These are phyloP conservation scores for Pteropus alecto DNA, from an alignment of 2,113 vertebrate species.

Conservation along the genomic window DNA sequence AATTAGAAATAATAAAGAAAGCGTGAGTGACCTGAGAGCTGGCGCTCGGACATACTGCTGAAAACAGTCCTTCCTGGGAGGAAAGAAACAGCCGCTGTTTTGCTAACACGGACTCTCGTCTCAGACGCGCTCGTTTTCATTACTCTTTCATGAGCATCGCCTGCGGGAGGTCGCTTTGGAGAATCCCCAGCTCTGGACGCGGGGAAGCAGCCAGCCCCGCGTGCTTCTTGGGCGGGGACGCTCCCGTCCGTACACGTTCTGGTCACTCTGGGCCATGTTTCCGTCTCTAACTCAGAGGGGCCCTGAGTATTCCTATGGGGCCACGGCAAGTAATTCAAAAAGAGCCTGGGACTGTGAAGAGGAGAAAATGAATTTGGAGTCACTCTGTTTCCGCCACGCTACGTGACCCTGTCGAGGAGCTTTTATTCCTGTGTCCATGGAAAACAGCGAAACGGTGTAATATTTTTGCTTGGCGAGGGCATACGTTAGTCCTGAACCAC, in stretches of 20 bases:
- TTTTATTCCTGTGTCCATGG: background rate
- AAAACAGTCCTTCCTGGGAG: background rate
- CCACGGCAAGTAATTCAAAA: background rate
- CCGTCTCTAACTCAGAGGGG: background rate
- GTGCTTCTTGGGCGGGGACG: background rate
- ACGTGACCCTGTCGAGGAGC: background rate
- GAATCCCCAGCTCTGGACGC: background rate
- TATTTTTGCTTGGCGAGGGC: background rate
- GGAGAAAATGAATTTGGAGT: background rate
- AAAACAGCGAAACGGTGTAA: background rate
- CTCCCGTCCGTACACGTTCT: fast-evolving
- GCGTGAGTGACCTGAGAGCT: background rate
- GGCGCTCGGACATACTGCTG: background rate
- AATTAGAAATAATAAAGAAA: background rate
- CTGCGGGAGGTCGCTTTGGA: background rate
- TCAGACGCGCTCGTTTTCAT: background rate
- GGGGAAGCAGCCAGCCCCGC: background rate
- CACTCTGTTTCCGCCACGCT: background rate
- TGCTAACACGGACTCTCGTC: background rate
- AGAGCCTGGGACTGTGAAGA: background rate
- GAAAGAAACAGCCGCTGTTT: background rate
- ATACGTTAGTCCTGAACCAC: no score
- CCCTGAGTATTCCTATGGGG: fast-evolving
- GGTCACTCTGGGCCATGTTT: fast-evolving
- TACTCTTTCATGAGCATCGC: background rate